Percentiles rank a stretch among this genome's conserved stretches.
Evolutionary conservation across 2,888 invertebrate species (phyloP).

Genomic region (Timema cristinae): DNA sequence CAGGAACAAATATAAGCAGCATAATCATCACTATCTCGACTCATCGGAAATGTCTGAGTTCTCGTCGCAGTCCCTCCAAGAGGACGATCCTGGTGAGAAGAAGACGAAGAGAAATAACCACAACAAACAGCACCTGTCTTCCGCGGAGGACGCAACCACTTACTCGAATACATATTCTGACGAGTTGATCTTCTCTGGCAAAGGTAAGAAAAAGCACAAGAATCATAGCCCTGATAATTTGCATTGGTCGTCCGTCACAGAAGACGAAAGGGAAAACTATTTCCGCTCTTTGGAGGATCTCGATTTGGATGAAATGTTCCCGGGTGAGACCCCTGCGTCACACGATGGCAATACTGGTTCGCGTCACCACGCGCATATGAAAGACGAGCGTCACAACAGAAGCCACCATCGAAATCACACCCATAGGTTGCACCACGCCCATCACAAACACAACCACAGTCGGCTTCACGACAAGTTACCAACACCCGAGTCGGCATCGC

Average conservation of each 20-base stretch:
- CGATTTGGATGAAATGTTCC: too few relatives aligned
- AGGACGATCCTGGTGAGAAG: not conserved
- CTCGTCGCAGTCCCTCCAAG: not conserved
- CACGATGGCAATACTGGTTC: too few relatives aligned
- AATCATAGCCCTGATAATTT: not conserved
- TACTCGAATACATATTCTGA: not conserved
- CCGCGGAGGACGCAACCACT: not conserved
- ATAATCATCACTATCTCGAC: too few relatives aligned
- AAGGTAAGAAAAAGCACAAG: not conserved
- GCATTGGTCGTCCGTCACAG: too few relatives aligned
- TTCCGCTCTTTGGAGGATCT: too few relatives aligned
- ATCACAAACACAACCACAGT: conserved; percentile 9
- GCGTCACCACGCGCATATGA: conserved; percentile 17
- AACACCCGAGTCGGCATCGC: conserved; percentile 41
- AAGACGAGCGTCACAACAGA: not conserved
- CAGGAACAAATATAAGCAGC: too few relatives aligned
- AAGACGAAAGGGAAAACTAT: too few relatives aligned
- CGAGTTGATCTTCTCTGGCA: not conserved
- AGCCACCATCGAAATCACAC: not conserved
- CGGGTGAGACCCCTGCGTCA: too few relatives aligned
- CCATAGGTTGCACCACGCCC: not conserved
- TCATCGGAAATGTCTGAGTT: too few relatives aligned
- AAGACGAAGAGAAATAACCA: not conserved
- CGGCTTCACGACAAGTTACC: conserved; percentile 34
- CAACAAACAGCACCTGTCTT: not conserved